A percentile compares a stretch with the other conserved stretches of the same genome.
These are phyloP conservation scores for Micromys minutus DNA, from an alignment of 2,113 vertebrate genomes.

Conservation along the genomic window DNA sequence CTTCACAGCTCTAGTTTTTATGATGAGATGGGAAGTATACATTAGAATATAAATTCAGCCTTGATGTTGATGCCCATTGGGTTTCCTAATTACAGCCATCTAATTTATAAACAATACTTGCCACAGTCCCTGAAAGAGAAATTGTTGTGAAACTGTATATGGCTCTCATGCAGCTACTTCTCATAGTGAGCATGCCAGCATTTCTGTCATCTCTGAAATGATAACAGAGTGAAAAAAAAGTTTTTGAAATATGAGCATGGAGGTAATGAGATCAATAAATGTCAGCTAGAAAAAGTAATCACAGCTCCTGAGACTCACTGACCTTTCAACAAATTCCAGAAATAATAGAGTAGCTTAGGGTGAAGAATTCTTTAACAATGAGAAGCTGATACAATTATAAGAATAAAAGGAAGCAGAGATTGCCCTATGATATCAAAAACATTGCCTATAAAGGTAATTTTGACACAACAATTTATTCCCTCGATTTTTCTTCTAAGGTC, in stretches of 20 bases:
- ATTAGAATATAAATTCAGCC: conserved; percentile 75
- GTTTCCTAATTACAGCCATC: conserved; percentile 83
- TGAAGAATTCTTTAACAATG: conserved; percentile 86
- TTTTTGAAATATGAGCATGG: conserved; percentile 90
- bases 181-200: conserved; percentile 83
- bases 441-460: conserved; percentile 77
- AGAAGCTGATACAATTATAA: conserved; percentile 84
- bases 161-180: conserved; percentile 87
- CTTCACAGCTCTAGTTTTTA: conserved; percentile 55
- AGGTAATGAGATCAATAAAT: conserved; percentile 93
- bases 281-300: conserved; percentile 92
- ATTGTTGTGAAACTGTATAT: conserved; percentile 83
- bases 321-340: conserved; percentile 90
- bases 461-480: conserved; percentile 79
- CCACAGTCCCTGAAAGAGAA: conserved; percentile 83
- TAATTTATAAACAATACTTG: conserved; percentile 85
- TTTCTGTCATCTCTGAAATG: conserved; percentile 88
- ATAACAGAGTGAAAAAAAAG: conserved; percentile 84
- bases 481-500: conserved; percentile 74
- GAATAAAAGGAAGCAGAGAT: conserved; percentile 73
- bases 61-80: conserved; percentile 78
- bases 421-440: conserved; percentile 77
- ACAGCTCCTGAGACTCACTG: conserved; percentile 91
- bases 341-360: conserved; percentile 87
- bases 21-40: conserved; percentile 71